These are phyloP conservation scores for Zaprionus tsacasi DNA, from an alignment of 1,140 invertebrate genomes.

Conservation along the genomic window DNA sequence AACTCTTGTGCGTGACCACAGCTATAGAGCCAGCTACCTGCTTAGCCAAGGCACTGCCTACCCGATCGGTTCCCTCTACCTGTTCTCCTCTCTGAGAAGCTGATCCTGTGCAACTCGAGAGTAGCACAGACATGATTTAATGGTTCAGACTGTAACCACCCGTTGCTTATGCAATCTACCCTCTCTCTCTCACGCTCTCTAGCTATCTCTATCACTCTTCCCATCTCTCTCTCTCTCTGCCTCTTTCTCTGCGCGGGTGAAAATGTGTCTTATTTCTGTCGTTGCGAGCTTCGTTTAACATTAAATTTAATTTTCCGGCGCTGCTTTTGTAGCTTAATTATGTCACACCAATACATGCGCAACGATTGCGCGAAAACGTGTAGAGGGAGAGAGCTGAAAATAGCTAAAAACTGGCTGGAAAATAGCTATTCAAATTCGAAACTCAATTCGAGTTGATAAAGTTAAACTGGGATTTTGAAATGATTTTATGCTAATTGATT, in stretches of 20 bases:
- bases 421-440: conserved; percentile 2
- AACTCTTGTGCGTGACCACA: conserved; percentile 11
- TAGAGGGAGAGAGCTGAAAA: background rate
- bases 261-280: conserved; percentile 29
- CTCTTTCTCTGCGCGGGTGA: conserved; percentile 3
- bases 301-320: conserved; percentile 66
- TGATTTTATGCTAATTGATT: conserved; percentile 64
- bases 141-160: background rate
- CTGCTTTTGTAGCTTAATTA: conserved; percentile 58
- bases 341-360: conserved; percentile 39
- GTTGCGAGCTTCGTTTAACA: conserved; percentile 67
- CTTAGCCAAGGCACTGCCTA: background rate
- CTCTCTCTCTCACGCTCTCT: background rate
- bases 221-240: background rate
- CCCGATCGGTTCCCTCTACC: background rate
- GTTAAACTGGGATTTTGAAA: conserved; percentile 26
- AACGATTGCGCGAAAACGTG: conserved; percentile 16
- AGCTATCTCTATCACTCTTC: background rate
- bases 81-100: too few relatives aligned
- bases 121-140: background rate
- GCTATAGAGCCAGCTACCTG: conserved; percentile 8
- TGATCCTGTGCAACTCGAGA: conserved; percentile 1
- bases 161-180: conserved; percentile 29
- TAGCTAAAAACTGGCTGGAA: background rate
- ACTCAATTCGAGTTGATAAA: conserved; percentile 13